Evolutionary conservation across 2,888 invertebrate genomes (phyloP), one percentile per base, ranked within the genome.

Genomic region (Polydrusus cervinus): DNA sequence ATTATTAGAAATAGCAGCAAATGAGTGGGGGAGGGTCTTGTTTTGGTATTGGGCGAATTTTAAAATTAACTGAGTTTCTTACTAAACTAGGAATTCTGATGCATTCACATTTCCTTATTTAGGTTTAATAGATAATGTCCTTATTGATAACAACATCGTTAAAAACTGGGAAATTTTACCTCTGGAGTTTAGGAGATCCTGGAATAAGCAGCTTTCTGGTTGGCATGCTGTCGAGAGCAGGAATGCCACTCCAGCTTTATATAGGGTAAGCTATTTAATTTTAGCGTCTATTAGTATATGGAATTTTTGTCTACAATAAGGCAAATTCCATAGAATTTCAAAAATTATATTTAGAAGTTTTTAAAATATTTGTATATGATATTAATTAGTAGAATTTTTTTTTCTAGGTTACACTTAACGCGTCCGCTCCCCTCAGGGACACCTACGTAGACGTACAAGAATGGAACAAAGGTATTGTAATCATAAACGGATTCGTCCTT

Each of bases 381-480:
- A 25, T 5, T 25, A 25, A 3, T 25, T 25, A 25, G 1, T 25
- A 25, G 25, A n/a, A n/a, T 25, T 45, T 25, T 14, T 25, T 40
- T 0, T 74, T 74, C 20, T 34, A 77, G 77, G 77, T 51, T n/a
- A 69, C 34, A n/a, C 75, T 78, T 49, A 73, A 53, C 51, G 71
- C 45, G 7, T 43, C 64, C 5, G 49, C 40, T 13, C 76, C 78
- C 14, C 89, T 92, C 0, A 84, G 88, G 45, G 96, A 97, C 83
- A 96, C 95, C 0, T 97, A 91, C 84, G 82, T 97, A n/a, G 92
- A 94, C 82, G 91, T 95, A 79, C 88, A 89, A 57, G 91, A 91
- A 14, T 97, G 97, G 97, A 91, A 90, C 71, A 97, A 96, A 89
- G 97, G 97, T 0, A 90, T 93, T 74, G 92, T 94, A 0, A 94